A percentile compares a stretch with the other conserved stretches of the same genome.
These are phyloP conservation scores for Papilio dardanus DNA, from an alignment of 1,140 invertebrate species.

Conservation along the genomic window DNA sequence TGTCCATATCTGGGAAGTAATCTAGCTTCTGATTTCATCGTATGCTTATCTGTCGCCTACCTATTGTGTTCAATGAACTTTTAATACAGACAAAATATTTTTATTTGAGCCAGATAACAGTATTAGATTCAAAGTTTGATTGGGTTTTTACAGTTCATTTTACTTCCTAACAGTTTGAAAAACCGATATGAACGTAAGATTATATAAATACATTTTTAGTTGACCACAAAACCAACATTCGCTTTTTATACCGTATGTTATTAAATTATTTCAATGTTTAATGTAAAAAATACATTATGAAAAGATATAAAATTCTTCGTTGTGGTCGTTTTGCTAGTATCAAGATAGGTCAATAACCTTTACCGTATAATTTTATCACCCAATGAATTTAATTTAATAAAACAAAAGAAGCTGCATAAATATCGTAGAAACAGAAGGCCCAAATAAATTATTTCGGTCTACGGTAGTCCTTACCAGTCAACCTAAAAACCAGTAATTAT, in stretches of 20 bases:
- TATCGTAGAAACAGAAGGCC: constrained; percentile 28
- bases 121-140: not conserved
- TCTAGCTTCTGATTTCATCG: constrained; percentile 73
- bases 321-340: not conserved
- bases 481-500: constrained; percentile 23
- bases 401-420: constrained; percentile 33
- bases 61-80: constrained; percentile 51
- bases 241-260: not conserved
- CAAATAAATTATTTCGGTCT: constrained; percentile 25
- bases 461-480: not conserved
- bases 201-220: no score
- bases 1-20: constrained; percentile 72
- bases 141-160: not conserved
- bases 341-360: constrained; percentile 13
- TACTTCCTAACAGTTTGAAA: not conserved
- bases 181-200: not conserved
- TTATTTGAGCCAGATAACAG: constrained; percentile 14
- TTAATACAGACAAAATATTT: constrained; percentile 39
- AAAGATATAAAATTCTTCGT: not conserved
- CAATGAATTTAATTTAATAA: constrained; percentile 13
- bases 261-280: not conserved
- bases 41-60: constrained; percentile 58
- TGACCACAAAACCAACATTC: no score
- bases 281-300: not conserved
- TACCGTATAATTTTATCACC: constrained; percentile 27